A percentile compares a stretch with the other conserved stretches of the same genome.
Conservation (phyloP, 1,140 invertebrate species). For the Saccostrea cuccullata region DNA sequence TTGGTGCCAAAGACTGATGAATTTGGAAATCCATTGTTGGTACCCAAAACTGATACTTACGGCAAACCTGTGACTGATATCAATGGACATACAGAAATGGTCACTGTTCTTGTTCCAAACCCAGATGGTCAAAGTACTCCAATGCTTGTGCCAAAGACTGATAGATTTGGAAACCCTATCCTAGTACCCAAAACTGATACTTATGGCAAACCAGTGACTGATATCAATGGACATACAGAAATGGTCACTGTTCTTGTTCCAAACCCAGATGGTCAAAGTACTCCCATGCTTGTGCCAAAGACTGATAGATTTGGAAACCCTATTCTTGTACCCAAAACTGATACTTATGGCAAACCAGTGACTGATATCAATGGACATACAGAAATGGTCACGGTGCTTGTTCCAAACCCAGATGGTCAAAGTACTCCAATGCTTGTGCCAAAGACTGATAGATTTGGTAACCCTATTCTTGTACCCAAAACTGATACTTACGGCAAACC, state of each 20-base stretch:
- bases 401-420: not conserved
- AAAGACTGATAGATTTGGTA: conserved; percentile 33
- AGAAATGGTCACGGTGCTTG: conserved; percentile 70
- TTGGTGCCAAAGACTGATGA: no score
- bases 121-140: conserved; percentile 24
- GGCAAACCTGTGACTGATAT: conserved; percentile 66
- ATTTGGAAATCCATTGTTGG: no score
- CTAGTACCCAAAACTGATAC: not conserved
- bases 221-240: conserved; percentile 62
- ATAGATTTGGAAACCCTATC: conserved; percentile 36
- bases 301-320: conserved; percentile 42
- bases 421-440: conserved; percentile 19
- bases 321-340: not conserved
- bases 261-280: not conserved
- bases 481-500: conserved; percentile 35
- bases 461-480: conserved; percentile 22
- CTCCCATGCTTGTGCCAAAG: conserved; percentile 21
- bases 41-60: not conserved
- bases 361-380: conserved; percentile 66
- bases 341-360: conserved; percentile 56
- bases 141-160: conserved; percentile 23
- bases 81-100: conserved; percentile 65
- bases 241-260: conserved; percentile 69
- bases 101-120: conserved; percentile 64
- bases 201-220: conserved; percentile 63